Percentiles rank a stretch among this genome's conserved stretches.
phyloP scores from a whole-genome alignment of 2,113 vertebrate genomes.

The Otocyon megalotis region DNA sequence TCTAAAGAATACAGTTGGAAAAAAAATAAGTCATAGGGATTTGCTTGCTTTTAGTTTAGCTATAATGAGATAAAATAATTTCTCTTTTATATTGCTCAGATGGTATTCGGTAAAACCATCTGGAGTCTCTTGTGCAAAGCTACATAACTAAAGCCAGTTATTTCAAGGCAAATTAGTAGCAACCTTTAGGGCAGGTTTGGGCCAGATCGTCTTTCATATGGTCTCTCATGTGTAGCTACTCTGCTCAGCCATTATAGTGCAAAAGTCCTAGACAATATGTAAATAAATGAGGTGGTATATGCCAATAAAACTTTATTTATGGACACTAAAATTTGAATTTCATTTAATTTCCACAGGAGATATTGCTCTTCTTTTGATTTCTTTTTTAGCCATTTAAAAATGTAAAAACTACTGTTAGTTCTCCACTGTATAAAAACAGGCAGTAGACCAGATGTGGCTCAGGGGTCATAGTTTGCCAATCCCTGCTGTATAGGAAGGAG shows the following conservation, averaged over 20 bases:
- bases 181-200: conserved; percentile 75
- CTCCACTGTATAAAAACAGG: background rate
- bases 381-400: conserved; percentile 4
- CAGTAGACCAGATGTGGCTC: background rate
- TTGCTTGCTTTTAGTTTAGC: background rate
- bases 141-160: conserved; percentile 86
- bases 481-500: background rate
- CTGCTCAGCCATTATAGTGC: background rate
- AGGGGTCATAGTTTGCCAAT: background rate
- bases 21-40: background rate
- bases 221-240: background rate
- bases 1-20: background rate
- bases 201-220: background rate
- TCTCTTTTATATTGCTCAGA: conserved; percentile 81
- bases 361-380: background rate
- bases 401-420: background rate
- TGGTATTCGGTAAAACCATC: conserved; percentile 88
- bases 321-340: background rate
- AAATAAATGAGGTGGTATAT: background rate
- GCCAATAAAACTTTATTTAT: background rate
- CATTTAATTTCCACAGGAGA: conserved; percentile 30
- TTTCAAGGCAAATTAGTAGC: conserved; percentile 90
- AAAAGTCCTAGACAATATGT: background rate
- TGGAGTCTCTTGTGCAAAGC: conserved; percentile 86
- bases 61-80: conserved; percentile 81